Evolutionary conservation across 2,888 invertebrate genomes (phyloP), one percentile per base, ranked within the genome.

Genomic region (Diarsia rubi): DNA sequence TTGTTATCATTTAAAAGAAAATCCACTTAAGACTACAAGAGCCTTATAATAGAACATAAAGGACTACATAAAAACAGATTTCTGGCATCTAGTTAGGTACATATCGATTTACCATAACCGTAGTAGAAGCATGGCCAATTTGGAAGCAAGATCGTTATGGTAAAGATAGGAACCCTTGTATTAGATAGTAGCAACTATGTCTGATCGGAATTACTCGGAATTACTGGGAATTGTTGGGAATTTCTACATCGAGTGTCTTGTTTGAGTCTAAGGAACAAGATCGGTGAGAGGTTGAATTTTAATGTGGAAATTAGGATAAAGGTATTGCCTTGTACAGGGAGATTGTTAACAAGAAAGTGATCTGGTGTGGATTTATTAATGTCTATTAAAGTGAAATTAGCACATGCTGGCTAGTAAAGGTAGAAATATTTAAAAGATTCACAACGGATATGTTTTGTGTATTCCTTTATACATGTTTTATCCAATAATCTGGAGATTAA

Each of bases 71-170:
- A 77, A 78, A 84, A 73, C 37, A 69, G 57, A 83, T 64, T 60
- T 63, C 67, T 57, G 54, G 12, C 74, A 60, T 72, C 78, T 66
- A 78, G 62, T 57, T 69, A 71, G 19, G n/a, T 71, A 31, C 14
- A 45, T 68, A 86, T 84, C 85, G 88, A 69, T 76, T 82, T 76
- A 27, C 68, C 64, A 78, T 81, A 83, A 81, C 64, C 79, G 52
- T 65, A 42, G 49, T 76, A 72, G 70, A 64, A 73, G 47, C 59
- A 71, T 64, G 44, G 62, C 72, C 72, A 72, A 79, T 85, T 73
- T 71, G 59, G 27, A 60, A 72, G 31, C 62, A 14, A n/a, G 37
- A 31, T 60, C 73, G 52, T 67, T 74, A 64, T 73, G 73, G 86
- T 78, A 65, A 44, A 80, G 68, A 82, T 82, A 86, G 75, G 72